Evolutionary conservation across 2,797 vertebrate genomes (phyloP).

Genomic region (Chaenodraco wilsoni): DNA sequence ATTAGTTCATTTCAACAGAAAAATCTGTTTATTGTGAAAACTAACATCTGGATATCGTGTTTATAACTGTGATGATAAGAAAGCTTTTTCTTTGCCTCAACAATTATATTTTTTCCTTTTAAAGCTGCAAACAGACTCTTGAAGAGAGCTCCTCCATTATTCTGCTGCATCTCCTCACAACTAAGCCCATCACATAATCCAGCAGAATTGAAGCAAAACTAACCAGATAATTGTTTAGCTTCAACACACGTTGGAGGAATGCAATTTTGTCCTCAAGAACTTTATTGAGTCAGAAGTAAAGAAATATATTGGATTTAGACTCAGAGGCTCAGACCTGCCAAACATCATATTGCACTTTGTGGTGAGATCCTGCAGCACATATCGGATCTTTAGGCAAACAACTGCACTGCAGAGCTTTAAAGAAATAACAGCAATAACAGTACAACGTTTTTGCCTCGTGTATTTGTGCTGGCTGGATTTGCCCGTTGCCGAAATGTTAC

Average conservation of each 20-base stretch:
- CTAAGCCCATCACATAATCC: constrained; percentile 61
- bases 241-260: constrained; percentile 48
- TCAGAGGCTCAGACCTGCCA: constrained; percentile 62
- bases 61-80: constrained; percentile 9
- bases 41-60: neutral
- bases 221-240: constrained; percentile 54
- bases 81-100: constrained; percentile 12
- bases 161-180: constrained; percentile 44
- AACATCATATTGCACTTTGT: constrained; percentile 62
- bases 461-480: neutral
- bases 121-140: constrained; percentile 39
- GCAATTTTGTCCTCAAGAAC: constrained; percentile 62
- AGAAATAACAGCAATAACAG: constrained; percentile 24
- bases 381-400: constrained; percentile 63
- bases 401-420: constrained; percentile 42
- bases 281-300: constrained; percentile 64
- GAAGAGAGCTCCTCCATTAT: constrained; percentile 46
- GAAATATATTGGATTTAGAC: constrained; percentile 67
- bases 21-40: neutral
- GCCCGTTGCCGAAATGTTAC: constrained; percentile 5
- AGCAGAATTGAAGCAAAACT: constrained; percentile 61
- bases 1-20: neutral
- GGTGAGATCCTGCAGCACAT: constrained; percentile 53
- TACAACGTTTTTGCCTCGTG: constrained; percentile 14
- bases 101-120: constrained; percentile 25